Base-by-base conservation (phyloP, 1,140 invertebrate species). In the Ips nitidus region DNA sequence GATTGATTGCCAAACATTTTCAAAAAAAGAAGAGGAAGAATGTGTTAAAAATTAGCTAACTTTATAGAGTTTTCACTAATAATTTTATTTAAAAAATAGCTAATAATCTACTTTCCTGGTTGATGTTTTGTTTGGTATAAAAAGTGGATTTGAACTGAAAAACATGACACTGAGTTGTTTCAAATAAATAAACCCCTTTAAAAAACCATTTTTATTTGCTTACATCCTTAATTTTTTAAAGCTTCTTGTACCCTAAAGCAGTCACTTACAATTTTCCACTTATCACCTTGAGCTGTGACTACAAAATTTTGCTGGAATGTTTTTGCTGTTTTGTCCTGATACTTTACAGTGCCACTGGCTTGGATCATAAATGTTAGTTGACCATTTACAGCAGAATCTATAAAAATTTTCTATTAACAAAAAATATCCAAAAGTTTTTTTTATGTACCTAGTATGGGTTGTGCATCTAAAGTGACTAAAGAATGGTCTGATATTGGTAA, bases 231-330 rank as follows among this genome's bases (percentile, higher is more conserved):
- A 68, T 66, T 76, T 43, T 43, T 73, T 58, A 80, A 73, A 5
- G 76, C 75, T 69, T 90, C 88, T 84, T 93, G 90, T 73, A 90
- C 83, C 76, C 93, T 84, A 75, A 81, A 94, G 72, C 87, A 90
- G 77, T 95, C 93, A 53, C 88, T 92, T 38, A 91, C 91, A 69
- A 95, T 93, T 83, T 94, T 94, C 93, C 92, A 95, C 78, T 94
- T 93, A 66, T 93, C 91, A 37, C 87, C 90, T 74, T 91, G 86
- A 7, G 90, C 91, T 0, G 91, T 92, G 22, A 95, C 87, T 1
- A 94, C 80, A 75, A 95, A 94, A 6, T 88, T 91, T 80, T 95
- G 92, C 74, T 90, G 87, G 73, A 94, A 94, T 4, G 86, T 82
- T 75, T 88, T 89, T 57, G 85, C 81, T 64, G 82, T 78, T 76